phyloP scores from a whole-genome alignment of 64 coral and sea anemone species.

The Pocillopora verrucosa region DNA sequence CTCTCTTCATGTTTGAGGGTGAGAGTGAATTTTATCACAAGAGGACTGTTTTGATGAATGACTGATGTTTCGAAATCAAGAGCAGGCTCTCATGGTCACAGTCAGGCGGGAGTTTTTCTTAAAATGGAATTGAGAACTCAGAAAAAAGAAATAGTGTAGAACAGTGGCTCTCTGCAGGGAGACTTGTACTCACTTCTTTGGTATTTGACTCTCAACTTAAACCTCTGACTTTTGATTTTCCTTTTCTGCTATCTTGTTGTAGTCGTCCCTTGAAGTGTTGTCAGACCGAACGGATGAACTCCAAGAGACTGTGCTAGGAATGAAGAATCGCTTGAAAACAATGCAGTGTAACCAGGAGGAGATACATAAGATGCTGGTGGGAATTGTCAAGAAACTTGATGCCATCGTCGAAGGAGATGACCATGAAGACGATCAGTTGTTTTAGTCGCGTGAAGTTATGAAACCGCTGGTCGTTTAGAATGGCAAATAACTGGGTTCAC shows the following conservation, averaged over 20 bases:
- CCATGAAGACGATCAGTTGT: conserved; percentile 51
- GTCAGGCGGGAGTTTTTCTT: too few species aligned
- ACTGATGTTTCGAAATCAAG: too few species aligned
- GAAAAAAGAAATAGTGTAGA: too few species aligned
- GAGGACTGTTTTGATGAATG: too few species aligned
- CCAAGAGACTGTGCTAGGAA: conserved; percentile 18
- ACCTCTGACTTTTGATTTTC: background rate
- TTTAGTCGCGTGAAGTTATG: conserved; percentile 7
- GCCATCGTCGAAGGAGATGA: conserved; percentile 55
- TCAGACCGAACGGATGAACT: conserved; percentile 47
- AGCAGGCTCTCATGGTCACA: too few species aligned
- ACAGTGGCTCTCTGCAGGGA: too few species aligned
- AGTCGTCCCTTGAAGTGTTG: conserved; percentile 43
- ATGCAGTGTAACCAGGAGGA: conserved; percentile 51
- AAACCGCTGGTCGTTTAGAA: background rate
- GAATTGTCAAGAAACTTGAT: conserved; percentile 66
- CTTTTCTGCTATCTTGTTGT: background rate
- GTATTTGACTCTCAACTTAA: too few species aligned
- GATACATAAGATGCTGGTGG: conserved; percentile 61
- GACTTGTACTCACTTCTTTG: too few species aligned
- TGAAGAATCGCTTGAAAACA: conserved; percentile 40
- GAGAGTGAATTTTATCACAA: too few species aligned
- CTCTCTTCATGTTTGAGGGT: too few species aligned
- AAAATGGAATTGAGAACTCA: too few species aligned
- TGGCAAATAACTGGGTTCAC: background rate